phyloP scores from a whole-genome alignment of 2,888 invertebrate genomes.

The Tinea semifulvella region DNA sequence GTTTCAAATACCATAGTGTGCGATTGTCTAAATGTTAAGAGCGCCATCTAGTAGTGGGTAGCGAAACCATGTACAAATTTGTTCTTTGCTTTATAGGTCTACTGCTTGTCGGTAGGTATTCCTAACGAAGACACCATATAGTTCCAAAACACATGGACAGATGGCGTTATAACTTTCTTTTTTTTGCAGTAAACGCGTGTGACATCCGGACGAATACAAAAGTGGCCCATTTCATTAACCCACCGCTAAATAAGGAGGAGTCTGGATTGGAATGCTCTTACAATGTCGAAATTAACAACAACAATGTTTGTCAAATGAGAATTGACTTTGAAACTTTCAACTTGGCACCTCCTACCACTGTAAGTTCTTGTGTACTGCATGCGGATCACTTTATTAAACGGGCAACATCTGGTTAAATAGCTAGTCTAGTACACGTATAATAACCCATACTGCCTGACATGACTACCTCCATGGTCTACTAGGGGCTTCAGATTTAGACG shows the following conservation, averaged over 20 bases:
- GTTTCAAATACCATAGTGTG: background rate
- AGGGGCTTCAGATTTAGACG: no score
- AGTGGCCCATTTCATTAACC: conserved; percentile 57
- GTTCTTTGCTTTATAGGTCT: conserved; percentile 9
- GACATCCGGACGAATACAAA: conserved; percentile 51
- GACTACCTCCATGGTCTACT: no score
- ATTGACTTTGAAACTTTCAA: conserved; percentile 68
- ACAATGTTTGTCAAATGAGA: conserved; percentile 68
- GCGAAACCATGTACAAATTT: background rate
- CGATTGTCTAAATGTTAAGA: background rate
- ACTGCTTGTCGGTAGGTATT: conserved; percentile 11
- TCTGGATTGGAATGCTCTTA: conserved; percentile 61
- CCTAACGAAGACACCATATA: no score
- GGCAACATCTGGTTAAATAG: no score
- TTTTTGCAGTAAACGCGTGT: conserved; percentile 49
- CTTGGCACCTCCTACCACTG: conserved; percentile 55
- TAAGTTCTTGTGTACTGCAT: conserved; percentile 30
- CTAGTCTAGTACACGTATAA: no score
- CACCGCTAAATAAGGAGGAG: conserved; percentile 44
- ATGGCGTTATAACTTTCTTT: conserved; percentile 22
- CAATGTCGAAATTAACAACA: conserved; percentile 65
- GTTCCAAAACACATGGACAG: conserved; percentile 17
- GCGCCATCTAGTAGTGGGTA: conserved; percentile 1
- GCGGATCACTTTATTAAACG: no score
- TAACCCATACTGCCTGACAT: no score